Percentiles rank a stretch among this genome's conserved stretches.
Evolutionary conservation across 2,888 invertebrate species (phyloP).

Genomic region (Stenodema calcarata): DNA sequence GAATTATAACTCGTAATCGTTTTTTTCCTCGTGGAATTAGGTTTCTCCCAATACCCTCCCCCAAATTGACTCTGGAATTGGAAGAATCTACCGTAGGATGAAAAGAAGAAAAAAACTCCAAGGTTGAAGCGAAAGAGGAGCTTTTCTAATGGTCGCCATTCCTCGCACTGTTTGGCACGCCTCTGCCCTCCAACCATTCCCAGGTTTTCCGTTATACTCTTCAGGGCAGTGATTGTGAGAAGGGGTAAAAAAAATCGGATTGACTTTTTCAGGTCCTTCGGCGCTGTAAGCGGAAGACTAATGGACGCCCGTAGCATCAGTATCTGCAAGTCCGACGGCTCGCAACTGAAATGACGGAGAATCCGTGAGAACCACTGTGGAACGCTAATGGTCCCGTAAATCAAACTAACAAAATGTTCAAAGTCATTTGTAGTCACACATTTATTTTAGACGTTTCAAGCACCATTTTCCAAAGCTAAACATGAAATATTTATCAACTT

Average conservation of each 20-base stretch:
- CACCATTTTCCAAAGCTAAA: too few relatives aligned
- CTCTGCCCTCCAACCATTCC: background rate
- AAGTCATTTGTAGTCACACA: too few relatives aligned
- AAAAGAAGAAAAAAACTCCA: background rate
- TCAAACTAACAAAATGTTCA: too few relatives aligned
- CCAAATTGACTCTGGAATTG: slow-evolving; percentile 38
- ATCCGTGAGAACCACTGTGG: too few relatives aligned
- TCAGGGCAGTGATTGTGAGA: background rate
- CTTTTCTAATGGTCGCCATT: slow-evolving; percentile 10
- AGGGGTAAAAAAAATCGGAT: background rate
- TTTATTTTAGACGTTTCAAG: too few relatives aligned
- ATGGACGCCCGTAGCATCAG: background rate
- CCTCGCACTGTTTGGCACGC: slow-evolving; percentile 22
- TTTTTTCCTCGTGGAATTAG: background rate
- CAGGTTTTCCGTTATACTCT: background rate
- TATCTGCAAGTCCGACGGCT: background rate
- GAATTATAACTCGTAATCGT: slow-evolving; percentile 29
- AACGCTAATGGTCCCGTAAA: too few relatives aligned
- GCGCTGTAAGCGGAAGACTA: background rate
- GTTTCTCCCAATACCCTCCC: slow-evolving; percentile 6
- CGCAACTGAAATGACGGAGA: too few relatives aligned
- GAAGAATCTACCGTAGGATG: background rate
- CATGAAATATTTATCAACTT: too few relatives aligned
- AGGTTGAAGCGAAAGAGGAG: background rate
- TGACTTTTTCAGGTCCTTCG: background rate